Evolutionary conservation across 2,888 invertebrate species (phyloP).

Genomic region (Phrixothrix hirtus): DNA sequence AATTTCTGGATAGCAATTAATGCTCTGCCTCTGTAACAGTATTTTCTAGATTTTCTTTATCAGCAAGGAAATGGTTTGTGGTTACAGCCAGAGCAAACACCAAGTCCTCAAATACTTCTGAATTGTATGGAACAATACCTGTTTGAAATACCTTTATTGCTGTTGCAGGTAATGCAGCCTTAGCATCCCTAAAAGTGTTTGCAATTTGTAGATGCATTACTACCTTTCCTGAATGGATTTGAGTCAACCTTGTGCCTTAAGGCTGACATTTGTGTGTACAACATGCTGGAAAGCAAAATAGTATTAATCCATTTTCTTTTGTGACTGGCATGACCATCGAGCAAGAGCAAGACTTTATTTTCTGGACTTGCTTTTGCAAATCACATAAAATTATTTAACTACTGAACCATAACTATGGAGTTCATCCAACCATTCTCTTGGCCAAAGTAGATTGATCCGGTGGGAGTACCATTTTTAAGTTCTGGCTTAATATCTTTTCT

Average conservation of each 20-base stretch:
- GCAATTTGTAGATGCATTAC: background rate
- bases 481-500: too few species aligned
- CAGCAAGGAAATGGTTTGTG: too few species aligned
- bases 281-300: background rate
- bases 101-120: background rate
- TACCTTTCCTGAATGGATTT: background rate
- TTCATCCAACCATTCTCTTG: conserved; percentile 46
- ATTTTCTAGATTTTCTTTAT: too few species aligned
- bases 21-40: too few species aligned
- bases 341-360: conserved; percentile 41
- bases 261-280: background rate
- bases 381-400: conserved; percentile 41
- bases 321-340: conserved; percentile 43
- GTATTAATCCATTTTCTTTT: conserved; percentile 26
- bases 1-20: too few species aligned
- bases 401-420: conserved; percentile 37
- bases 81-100: background rate
- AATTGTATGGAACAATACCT: too few species aligned
- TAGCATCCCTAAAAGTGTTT: background rate
- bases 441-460: conserved; percentile 44
- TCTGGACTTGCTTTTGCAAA: conserved; percentile 39
- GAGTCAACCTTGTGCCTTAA: background rate
- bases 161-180: too few species aligned
- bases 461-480: too few species aligned
- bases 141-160: too few species aligned